Conservation (phyloP, 2,113 vertebrate genomes). For the Rhinoptilus africanus region DNA sequence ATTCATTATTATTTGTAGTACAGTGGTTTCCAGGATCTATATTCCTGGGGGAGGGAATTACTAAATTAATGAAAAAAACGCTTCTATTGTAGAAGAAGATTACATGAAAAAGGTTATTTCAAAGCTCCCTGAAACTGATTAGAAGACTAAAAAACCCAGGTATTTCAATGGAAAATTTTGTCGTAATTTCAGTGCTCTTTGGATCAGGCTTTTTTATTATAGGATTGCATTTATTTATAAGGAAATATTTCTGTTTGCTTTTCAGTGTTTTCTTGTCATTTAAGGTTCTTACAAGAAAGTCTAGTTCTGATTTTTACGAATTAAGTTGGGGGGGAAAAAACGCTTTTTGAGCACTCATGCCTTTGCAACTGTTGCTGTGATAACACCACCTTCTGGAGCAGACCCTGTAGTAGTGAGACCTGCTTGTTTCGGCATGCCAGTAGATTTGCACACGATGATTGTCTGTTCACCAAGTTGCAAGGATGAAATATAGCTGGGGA, state of each 20-base stretch:
- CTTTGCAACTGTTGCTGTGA: neutral
- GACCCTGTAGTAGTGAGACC: neutral
- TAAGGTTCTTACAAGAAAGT: neutral
- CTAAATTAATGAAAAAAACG: neutral
- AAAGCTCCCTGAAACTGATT: neutral
- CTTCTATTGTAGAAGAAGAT: neutral
- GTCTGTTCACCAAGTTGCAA: neutral
- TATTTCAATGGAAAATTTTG: neutral
- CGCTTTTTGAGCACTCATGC: neutral
- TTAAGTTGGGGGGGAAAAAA: fast-evolving
- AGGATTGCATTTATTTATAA: neutral
- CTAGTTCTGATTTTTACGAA: neutral
- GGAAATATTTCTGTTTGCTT: neutral
- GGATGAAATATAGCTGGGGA: neutral
- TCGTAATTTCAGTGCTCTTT: neutral
- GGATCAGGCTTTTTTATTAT: neutral
- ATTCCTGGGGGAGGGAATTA: neutral
- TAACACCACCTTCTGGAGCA: neutral
- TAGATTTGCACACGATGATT: neutral
- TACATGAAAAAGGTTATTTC: neutral
- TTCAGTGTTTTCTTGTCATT: neutral
- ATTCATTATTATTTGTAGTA: neutral
- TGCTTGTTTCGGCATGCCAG: neutral
- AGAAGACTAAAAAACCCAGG: neutral
- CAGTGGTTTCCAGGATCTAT: neutral